phyloP scores from a whole-genome alignment of 2,888 invertebrate genomes.

The Saturnia pavonia region DNA sequence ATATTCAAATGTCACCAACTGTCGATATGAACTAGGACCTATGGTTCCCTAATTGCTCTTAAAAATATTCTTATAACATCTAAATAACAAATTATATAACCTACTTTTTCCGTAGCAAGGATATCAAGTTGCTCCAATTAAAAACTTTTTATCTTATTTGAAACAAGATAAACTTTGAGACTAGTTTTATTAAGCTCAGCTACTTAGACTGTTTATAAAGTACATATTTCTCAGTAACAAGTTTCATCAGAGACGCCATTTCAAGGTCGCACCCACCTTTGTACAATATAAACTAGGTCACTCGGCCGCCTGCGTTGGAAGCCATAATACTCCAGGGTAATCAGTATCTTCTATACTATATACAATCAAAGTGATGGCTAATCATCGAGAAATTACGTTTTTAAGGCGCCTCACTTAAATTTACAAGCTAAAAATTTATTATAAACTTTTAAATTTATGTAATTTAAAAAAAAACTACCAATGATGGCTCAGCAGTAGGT shows the following conservation, averaged over 20 bases:
- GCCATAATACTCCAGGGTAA: constrained; percentile 29
- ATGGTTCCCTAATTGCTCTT: no score
- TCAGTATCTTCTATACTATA: constrained; percentile 30
- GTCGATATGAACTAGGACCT: no score
- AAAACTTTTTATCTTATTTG: background rate
- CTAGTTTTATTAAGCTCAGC: constrained; percentile 1
- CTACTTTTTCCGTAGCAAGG: background rate
- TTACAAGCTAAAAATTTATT: background rate
- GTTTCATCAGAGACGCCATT: constrained; percentile 4
- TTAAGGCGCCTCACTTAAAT: background rate
- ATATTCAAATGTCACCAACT: no score
- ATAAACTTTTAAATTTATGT: background rate
- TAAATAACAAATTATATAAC: background rate
- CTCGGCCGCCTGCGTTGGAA: constrained; percentile 19
- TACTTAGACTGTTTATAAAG: constrained; percentile 7
- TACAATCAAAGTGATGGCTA: constrained; percentile 21
- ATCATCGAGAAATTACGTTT: background rate
- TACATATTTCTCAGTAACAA: constrained; percentile 18
- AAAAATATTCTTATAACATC: no score
- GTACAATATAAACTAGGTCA: constrained; percentile 36
- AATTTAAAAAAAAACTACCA: no score
- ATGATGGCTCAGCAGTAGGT: no score
- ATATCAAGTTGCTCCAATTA: background rate
- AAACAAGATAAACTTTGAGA: constrained; percentile 3
- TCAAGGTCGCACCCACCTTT: constrained; percentile 23